A percentile compares a stretch with the other conserved stretches of the same genome.
Evolutionary conservation across 2,888 invertebrate genomes (phyloP).

Genomic region (Fragum whitleyi): DNA sequence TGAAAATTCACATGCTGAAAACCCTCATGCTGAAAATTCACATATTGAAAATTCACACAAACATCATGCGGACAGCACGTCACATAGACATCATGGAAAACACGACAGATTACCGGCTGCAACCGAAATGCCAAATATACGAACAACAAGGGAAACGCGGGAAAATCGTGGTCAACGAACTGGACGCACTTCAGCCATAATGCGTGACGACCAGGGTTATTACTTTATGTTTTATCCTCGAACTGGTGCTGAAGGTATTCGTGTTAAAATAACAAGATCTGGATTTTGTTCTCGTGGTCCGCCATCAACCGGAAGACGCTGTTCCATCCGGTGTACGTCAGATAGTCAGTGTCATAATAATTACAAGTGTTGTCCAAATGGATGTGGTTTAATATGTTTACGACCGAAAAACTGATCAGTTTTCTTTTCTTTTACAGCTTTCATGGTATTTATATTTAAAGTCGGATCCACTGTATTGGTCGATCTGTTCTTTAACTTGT

Average conservation of each 20-base stretch:
- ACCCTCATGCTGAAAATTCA: too few species aligned
- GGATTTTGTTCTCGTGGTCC: slow-evolving; percentile 5
- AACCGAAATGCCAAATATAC: background rate
- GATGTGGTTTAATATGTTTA: background rate
- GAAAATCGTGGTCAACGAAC: background rate
- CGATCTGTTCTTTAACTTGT: too few species aligned
- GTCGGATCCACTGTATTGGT: too few species aligned
- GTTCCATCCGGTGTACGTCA: background rate
- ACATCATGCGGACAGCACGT: background rate
- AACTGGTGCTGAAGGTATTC: background rate
- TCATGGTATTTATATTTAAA: too few species aligned
- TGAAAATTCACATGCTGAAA: too few species aligned
- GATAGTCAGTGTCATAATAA: background rate
- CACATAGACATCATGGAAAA: background rate
- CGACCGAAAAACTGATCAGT: background rate
- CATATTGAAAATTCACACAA: background rate
- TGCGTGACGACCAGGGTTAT: background rate
- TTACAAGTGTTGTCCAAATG: slow-evolving; percentile 17
- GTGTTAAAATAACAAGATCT: background rate
- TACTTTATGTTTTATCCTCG: slow-evolving; percentile 18
- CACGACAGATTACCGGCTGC: background rate
- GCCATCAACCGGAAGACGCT: background rate
- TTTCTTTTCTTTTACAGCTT: too few species aligned
- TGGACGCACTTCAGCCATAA: background rate
- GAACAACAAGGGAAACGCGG: background rate